Evolutionary conservation across 2,888 invertebrate species (phyloP), one percentile per base, ranked within the genome.

Genomic region (Crossocerus cetratus): DNA sequence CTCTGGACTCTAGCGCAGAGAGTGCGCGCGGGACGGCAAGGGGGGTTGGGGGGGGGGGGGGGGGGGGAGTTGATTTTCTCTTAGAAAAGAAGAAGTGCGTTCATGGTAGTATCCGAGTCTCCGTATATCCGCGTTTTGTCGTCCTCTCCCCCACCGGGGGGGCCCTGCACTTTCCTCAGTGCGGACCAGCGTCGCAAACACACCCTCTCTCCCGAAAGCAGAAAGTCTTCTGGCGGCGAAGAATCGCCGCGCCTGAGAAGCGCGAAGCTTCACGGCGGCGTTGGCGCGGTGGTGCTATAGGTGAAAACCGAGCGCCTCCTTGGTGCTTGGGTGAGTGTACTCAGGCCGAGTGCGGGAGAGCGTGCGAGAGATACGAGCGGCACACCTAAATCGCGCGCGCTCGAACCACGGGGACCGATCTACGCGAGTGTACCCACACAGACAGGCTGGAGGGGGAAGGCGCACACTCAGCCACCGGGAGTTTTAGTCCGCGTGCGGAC

Each of bases 111-210:
- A 22, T 57, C 65, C 58, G 60, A 66, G 58, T 54, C 65, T 74
- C 74, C 80, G 72, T 64, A 58, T 49, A 58, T 49, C 49, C 64
- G 49, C 65, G 70, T 80, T 76, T 76, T 64, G 70, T 63, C 69
- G 59, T 59, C n/a, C 32, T 20, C 45, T 59, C 45, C 23, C 56
- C 67, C 75, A 54, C 72, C 69, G 59, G 72, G 63, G 72, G 63
- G 65, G 71, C 57, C 56, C 21, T 65, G 44, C 23, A 72, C 72
- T 64, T 63, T 73, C 44, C 43, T n/a, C 45, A 45, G 60, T 54
- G 16, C n/a, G 59, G 53, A 71, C 65, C 70, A 62, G 70, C 55
- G 56, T 57, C 69, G 76, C 66, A 56, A 55, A 13, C 45, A 45
- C 44, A 60, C 32, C 4, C 16, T 14, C 49, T 49, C 49, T n/a